Conservation (phyloP, 2,888 invertebrate species). For the Itoplectis maculator region DNA sequence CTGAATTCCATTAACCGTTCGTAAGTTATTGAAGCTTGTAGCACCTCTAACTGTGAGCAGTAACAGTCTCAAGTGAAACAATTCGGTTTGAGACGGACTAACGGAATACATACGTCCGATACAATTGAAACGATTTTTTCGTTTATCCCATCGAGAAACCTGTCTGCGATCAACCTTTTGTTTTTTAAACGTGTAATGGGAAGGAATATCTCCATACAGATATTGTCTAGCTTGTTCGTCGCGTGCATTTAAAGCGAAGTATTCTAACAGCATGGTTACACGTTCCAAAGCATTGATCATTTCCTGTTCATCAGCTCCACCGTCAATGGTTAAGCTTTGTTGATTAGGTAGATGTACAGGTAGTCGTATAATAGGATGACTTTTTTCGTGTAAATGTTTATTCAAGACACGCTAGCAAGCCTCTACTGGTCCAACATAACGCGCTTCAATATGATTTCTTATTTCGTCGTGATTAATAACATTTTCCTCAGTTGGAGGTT, state of each 20-base stretch:
- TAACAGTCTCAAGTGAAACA: slow-evolving; percentile 36
- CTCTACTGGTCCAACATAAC: slow-evolving; percentile 45
- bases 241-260: slow-evolving; percentile 48
- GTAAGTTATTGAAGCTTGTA: slow-evolving; percentile 31
- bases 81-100: slow-evolving; percentile 43
- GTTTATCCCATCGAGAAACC: slow-evolving; percentile 50
- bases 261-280: slow-evolving; percentile 49
- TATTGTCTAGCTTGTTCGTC: slow-evolving; percentile 37
- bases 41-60: slow-evolving; percentile 25
- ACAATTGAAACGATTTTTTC: slow-evolving; percentile 49
- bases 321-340: slow-evolving; percentile 37
- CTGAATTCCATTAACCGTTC: slow-evolving; percentile 28
- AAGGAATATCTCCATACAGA: slow-evolving; percentile 51
- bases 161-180: slow-evolving; percentile 15
- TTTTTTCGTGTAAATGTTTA: slow-evolving; percentile 22
- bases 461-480: slow-evolving; percentile 42
- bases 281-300: slow-evolving; percentile 36
- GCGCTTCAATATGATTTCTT: slow-evolving; percentile 37
- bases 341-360: slow-evolving; percentile 41
- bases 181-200: slow-evolving; percentile 53
- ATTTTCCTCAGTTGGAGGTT: not conserved
- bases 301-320: slow-evolving; percentile 5
- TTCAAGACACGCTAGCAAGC: slow-evolving; percentile 34
- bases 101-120: slow-evolving; percentile 31
- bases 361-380: slow-evolving; percentile 23